Conservation (phyloP, 2,113 vertebrate species). For the Galeopterus variegatus region DNA sequence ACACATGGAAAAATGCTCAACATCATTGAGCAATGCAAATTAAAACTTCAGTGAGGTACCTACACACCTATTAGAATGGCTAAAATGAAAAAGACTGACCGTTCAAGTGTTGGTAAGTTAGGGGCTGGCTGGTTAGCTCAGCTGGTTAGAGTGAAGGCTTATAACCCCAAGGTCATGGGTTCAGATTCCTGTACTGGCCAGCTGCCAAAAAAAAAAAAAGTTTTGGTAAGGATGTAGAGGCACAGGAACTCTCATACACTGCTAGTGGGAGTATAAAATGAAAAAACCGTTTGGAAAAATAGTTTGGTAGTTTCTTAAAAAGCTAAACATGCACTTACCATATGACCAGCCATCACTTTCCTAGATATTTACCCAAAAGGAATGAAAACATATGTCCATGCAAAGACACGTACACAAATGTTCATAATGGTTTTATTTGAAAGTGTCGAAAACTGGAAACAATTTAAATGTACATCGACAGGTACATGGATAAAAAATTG, state of each 20-base stretch:
- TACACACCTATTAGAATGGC: background rate
- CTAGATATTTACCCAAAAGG: background rate
- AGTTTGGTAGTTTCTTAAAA: background rate
- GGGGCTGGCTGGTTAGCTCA: too few species aligned
- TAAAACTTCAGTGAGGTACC: background rate
- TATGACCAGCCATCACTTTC: background rate
- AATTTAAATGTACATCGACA: background rate
- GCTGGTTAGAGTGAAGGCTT: too few species aligned
- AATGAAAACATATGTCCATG: background rate
- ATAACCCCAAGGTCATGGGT: too few species aligned
- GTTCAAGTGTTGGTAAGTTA: background rate
- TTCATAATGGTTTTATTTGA: background rate
- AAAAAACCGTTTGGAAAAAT: background rate
- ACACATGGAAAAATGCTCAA: background rate
- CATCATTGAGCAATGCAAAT: background rate
- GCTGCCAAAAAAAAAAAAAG: background rate
- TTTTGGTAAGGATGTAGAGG: background rate
- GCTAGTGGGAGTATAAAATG: background rate
- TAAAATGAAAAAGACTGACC: background rate
- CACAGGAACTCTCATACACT: background rate
- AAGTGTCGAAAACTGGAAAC: slow-evolving; percentile 7
- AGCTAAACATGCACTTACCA: background rate
- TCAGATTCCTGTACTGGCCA: too few species aligned
- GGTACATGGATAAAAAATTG: background rate
- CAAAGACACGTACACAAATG: background rate